Evolutionary conservation across 2,113 vertebrate species (phyloP), one percentile per base, ranked within the genome.

Genomic region (Cygnus buccinator): DNA sequence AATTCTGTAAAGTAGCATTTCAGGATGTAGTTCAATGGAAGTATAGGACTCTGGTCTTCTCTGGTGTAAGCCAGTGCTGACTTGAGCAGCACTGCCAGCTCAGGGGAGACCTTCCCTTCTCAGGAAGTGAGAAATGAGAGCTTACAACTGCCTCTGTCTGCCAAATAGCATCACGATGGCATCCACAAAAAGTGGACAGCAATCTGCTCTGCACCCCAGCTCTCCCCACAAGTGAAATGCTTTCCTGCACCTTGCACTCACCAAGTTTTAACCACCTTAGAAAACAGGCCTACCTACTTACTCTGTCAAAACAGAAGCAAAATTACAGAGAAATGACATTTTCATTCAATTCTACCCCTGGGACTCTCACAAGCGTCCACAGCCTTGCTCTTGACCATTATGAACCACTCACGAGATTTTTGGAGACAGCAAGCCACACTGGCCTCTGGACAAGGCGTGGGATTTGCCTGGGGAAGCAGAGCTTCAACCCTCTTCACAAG

Each of bases 401-500:
- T 1, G 2, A 87, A 17, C 9, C 6, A 10, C 73, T n/a, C 58
- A 29, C 3, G 21, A 68, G 70, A 22, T 72, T 39, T 77, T 29
- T 59, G 59, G 39, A 44, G 48, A 62, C 5, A 11, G 3, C 33
- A 66, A 25, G 25, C 31, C 76, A 77, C 0, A 12, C 5, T 0
- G 1, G 68, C 41, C n/a, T 65, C 13, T 46, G 73, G 22, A 13
- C 16, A 76, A 9, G 3, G 39, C 19, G 11, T 6, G 31, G 58
- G 41, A 72, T 73, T 73, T 61, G 11, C 21, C 4, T 35, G 13
- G 39, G 46, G 13, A 83, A 68, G 74, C 43, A 50, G 19, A 66
- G 28, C 7, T 3, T 37, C 11, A 7, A 15, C 20, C 37, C n/a
- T 43, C 37, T 84, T 63, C 72, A 44, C 0, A 0, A 50, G 58